Evolutionary conservation across 2,113 vertebrate genomes (phyloP), one percentile per base, ranked within the genome.

Genomic region (Lepus americanus): DNA sequence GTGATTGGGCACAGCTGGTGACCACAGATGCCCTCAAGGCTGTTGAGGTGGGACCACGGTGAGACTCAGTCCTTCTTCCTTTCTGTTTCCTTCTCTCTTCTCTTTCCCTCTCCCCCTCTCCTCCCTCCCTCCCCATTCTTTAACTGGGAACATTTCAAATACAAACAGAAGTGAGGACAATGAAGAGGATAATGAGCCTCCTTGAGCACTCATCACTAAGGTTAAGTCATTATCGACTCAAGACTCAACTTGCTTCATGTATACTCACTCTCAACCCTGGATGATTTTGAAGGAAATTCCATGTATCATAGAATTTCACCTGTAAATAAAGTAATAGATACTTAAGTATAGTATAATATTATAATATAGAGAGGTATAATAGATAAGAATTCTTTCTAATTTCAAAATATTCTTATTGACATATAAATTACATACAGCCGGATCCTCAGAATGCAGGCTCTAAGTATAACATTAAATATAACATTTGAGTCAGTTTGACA

Each of bases 201-300:
- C n/a, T 39, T 33, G 17, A 66, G 19, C 64, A 36, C 44, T 78
- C 78, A 59, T 86, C 49, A 70, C 49, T 17, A 5, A 13, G 55
- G 17, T 9, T 76, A 51, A 69, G n/a, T 33, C 36, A 19, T 53
- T n/a, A 55, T 27, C 70, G 82, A 9, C 39, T 89, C 8, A 16
- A 27, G 81, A 44, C 12, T 79, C 59, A 70, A 77, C 25, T 82
- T 63, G 12, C 27, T 77, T 66, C 27, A 25, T 55, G 12, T 36
- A 31, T 36, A 22, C 27, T 67, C 16, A 39, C 27, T 72, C 69
- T 72, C 20, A 33, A 72, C 72, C 4, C 67, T 72, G 23, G 39
- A n/a, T 84, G 80, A 85, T 89, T 85, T 82, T 81, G 66, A 95
- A 93, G 63, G 77, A 92, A 91, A 63, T 44, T 8, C 8, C 11